Conservation (phyloP, 2,888 invertebrate genomes). For the Gasteruption jaculator region DNA sequence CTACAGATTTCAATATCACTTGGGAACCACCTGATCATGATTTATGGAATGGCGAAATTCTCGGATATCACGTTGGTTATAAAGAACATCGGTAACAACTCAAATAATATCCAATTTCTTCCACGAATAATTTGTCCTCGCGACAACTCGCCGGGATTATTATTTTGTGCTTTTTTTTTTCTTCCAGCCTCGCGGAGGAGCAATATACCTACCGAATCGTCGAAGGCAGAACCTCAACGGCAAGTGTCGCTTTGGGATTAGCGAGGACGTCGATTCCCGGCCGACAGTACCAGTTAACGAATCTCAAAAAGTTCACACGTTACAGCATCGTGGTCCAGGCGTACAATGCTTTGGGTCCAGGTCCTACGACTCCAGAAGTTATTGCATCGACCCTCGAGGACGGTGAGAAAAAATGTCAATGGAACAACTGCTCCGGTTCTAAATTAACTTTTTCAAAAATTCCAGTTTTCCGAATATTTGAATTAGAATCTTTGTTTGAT, state of each 20-base stretch:
- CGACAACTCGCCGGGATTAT: neutral
- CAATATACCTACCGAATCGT: constrained; percentile 47
- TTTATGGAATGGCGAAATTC: constrained; percentile 81
- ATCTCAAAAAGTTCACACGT: constrained; percentile 55
- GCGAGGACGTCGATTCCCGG: constrained; percentile 47
- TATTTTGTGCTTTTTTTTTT: neutral
- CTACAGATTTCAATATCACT: constrained; percentile 76
- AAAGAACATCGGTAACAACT: constrained; percentile 56
- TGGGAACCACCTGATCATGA: constrained; percentile 87
- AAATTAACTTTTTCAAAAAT: too few species aligned
- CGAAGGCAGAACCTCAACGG: constrained; percentile 46
- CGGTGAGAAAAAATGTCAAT: constrained; percentile 32
- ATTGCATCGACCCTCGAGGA: constrained; percentile 56
- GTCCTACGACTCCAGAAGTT: constrained; percentile 54
- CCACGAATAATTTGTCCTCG: constrained; percentile 12
- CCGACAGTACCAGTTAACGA: constrained; percentile 45
- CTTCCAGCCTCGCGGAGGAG: constrained; percentile 34
- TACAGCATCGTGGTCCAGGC: constrained; percentile 55
- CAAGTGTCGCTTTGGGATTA: constrained; percentile 44
- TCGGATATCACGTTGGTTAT: constrained; percentile 85
- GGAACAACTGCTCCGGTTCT: too few species aligned
- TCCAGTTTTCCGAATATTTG: too few species aligned
- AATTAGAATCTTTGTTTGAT: too few species aligned
- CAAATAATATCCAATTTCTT: constrained; percentile 16
- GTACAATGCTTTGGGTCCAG: constrained; percentile 54